Base-by-base conservation (phyloP, 2,113 vertebrate genomes). In the Holacanthus passer region DNA sequence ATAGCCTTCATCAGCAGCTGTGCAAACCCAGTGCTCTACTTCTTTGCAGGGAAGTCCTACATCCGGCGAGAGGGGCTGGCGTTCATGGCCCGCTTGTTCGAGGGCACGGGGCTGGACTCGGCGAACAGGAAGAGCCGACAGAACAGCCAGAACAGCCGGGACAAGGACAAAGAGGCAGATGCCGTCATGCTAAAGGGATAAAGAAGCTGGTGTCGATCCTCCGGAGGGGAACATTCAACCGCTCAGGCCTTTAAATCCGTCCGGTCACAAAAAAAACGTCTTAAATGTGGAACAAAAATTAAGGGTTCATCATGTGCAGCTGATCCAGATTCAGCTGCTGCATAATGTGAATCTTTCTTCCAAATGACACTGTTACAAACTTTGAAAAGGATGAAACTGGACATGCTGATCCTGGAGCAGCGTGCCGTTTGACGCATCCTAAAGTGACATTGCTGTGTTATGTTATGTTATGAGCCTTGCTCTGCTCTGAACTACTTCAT, bases 11-110 rank as follows among this genome's bases (percentile, higher is more conserved):
- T 95, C 65, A 96, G 95, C 93, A 95, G 94, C 92, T 94, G 91
- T 24, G 90, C 89, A 41, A 96, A 96, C 81, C 95, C 95, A 0
- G 86, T 95, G 68, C 95, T 96, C 14, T 96, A 96, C 92, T 92
- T 93, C 71, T 94, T 95, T 5, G 94, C 93, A 0, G 95, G 93
- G 19, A 95, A 94, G 89, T 94, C 92, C 0, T 95, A 94, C 90
- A 96, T 96, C n/a, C 90, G 86, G 0, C 82, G 79, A 19, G 93
- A 94, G 5, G 95, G 95, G 0, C 17, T 95, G 47, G 91, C 84
- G 3, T 96, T 96, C 85, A 96, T 96, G 95, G 95, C 95, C 2
- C 92, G 93, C n/a, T 71, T 96, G 74, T 96, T 96, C 3, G 95
- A 96, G 63, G 89, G 86, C 32, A 86, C 94, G 0, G 93, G 78